Percentiles rank a stretch among this genome's conserved stretches.
These are phyloP conservation scores for Scaptomyza hsui DNA, from an alignment of 1,140 invertebrate species.

Conservation along the genomic window DNA sequence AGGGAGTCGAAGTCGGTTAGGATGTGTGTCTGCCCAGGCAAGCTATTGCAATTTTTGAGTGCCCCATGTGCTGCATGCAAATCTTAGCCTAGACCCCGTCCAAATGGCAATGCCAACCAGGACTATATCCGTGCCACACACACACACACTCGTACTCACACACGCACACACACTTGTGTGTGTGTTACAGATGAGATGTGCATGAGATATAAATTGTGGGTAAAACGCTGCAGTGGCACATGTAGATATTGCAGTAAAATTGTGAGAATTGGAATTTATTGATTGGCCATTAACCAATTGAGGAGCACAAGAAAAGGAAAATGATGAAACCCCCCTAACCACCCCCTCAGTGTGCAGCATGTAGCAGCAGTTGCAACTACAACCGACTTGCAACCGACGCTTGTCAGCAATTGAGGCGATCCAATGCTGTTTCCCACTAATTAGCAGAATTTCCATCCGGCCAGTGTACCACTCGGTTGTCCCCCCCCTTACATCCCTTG, in stretches of 20 bases:
- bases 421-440: slow-evolving; percentile 37
- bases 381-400: slow-evolving; percentile 22
- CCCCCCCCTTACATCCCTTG: too few relatives aligned
- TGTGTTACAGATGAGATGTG: slow-evolving; percentile 80
- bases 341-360: neutral
- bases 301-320: slow-evolving; percentile 37
- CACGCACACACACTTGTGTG: slow-evolving; percentile 50
- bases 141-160: slow-evolving; percentile 14
- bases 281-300: slow-evolving; percentile 82
- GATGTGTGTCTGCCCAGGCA: slow-evolving; percentile 23
- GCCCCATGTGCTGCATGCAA: slow-evolving; percentile 70
- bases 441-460: slow-evolving; percentile 28
- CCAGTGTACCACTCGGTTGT: neutral
- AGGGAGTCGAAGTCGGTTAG: too few relatives aligned
- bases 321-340: neutral
- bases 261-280: slow-evolving; percentile 83
- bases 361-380: neutral
- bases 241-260: slow-evolving; percentile 81
- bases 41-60: slow-evolving; percentile 71
- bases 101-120: slow-evolving; percentile 58
- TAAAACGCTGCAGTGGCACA: slow-evolving; percentile 75
- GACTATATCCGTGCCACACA: slow-evolving; percentile 21
- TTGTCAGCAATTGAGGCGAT: slow-evolving; percentile 44
- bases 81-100: slow-evolving; percentile 69
- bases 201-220: slow-evolving; percentile 78